phyloP scores from a whole-genome alignment of 2,113 vertebrate species.

The Indicator indicator region DNA sequence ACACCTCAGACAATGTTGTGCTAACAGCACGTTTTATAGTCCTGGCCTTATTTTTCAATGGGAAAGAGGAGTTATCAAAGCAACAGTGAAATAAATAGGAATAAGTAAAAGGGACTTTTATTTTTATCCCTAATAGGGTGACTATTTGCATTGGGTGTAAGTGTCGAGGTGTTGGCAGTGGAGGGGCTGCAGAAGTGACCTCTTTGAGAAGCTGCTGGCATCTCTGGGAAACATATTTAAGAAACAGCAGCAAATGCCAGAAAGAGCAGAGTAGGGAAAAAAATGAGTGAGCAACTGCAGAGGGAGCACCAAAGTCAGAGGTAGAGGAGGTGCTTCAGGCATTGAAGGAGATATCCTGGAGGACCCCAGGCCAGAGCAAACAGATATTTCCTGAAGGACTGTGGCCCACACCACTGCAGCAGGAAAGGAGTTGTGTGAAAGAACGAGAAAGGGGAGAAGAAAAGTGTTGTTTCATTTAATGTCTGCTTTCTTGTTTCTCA shows the following conservation, averaged over 20 bases:
- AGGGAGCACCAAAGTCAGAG: background rate
- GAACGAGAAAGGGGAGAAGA: background rate
- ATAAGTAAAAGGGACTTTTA: background rate
- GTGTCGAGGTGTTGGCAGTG: no score
- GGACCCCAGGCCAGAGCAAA: rapidly evolving
- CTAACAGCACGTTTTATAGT: background rate
- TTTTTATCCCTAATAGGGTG: background rate
- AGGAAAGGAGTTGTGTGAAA: background rate
- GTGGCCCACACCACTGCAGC: rapidly evolving
- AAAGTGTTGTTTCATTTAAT: background rate
- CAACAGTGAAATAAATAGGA: background rate
- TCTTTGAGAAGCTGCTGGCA: background rate
- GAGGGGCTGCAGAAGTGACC: background rate
- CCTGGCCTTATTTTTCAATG: background rate
- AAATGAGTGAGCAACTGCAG: background rate
- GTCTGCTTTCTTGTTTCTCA: background rate
- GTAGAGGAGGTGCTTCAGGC: background rate
- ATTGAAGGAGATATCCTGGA: background rate
- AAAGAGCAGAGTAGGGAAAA: background rate
- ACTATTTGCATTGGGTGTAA: background rate
- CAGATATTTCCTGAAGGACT: background rate
- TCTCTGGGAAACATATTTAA: background rate
- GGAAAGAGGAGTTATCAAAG: background rate
- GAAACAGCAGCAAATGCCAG: background rate
- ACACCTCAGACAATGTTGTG: background rate